Percentiles rank a stretch among this genome's conserved stretches.
These are phyloP conservation scores for Tyria jacobaeae DNA, from an alignment of 2,888 invertebrate species.

Conservation along the genomic window DNA sequence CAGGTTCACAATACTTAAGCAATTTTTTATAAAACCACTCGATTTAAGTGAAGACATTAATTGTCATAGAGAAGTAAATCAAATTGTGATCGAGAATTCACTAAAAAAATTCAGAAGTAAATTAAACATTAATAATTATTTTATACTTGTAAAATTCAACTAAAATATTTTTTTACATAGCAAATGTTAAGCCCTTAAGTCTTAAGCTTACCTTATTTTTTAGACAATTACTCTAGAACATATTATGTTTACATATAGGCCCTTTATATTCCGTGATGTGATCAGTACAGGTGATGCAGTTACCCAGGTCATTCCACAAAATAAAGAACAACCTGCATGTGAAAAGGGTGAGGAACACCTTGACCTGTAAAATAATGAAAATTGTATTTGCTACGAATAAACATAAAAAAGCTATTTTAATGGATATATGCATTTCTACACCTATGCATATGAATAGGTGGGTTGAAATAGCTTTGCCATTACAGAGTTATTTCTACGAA, in stretches of 20 bases:
- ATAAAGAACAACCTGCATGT: conserved; percentile 10
- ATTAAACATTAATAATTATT: neutral
- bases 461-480: conserved; percentile 36
- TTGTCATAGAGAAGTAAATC: too few species aligned
- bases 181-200: neutral
- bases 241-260: too few species aligned
- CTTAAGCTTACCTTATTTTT: neutral
- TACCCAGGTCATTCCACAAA: too few species aligned
- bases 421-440: conserved; percentile 39
- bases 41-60: too few species aligned
- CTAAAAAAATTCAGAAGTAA: too few species aligned
- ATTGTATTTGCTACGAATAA: conserved; percentile 28
- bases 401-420: conserved; percentile 23
- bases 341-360: conserved; percentile 26
- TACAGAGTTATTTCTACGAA: conserved; percentile 48
- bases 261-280: too few species aligned
- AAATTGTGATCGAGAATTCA: too few species aligned
- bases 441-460: conserved; percentile 18
- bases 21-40: neutral
- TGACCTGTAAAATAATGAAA: conserved; percentile 46
- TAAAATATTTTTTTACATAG: neutral
- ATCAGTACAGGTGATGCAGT: too few species aligned
- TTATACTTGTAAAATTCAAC: neutral
- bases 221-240: too few species aligned
- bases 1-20: neutral